Percentiles rank a stretch among this genome's conserved stretches.
Conservation (phyloP, 2,113 vertebrate genomes). For the Anoplopoma fimbria region DNA sequence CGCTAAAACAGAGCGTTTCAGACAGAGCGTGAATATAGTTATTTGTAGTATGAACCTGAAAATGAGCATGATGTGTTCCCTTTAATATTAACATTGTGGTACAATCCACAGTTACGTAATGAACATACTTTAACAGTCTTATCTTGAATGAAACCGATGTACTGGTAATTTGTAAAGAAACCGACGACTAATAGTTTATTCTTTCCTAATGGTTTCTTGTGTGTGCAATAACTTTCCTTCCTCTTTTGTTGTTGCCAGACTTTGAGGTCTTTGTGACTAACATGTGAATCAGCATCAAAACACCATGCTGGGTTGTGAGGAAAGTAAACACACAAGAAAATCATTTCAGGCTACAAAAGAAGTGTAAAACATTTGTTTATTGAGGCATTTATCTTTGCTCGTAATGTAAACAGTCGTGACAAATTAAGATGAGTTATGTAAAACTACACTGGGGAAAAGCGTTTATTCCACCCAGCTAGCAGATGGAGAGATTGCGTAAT, state of each 20-base stretch:
- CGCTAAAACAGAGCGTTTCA: too few relatives aligned
- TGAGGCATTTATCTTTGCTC: neutral
- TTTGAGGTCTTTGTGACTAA: conserved; percentile 48
- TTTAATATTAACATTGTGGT: neutral
- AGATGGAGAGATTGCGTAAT: conserved; percentile 60
- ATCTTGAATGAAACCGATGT: neutral
- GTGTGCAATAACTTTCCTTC: neutral
- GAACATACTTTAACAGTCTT: neutral
- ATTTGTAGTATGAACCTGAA: neutral
- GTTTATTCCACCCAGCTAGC: conserved; percentile 33
- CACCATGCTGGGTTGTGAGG: neutral
- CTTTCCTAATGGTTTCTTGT: conserved; percentile 1
- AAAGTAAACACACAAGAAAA: conserved; percentile 39
- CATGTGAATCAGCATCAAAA: conserved; percentile 21
- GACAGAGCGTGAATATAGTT: too few relatives aligned
- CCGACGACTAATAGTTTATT: neutral
- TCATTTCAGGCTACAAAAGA: conserved; percentile 15
- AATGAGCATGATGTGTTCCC: neutral
- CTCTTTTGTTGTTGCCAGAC: conserved; percentile 47
- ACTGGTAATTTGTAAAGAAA: conserved; percentile 6
- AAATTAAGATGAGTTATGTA: conserved; percentile 43
- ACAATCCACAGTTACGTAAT: neutral
- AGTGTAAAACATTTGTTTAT: conserved; percentile 4
- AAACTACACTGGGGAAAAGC: conserved; percentile 7
- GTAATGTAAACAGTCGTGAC: conserved; percentile 25